Base-by-base conservation (phyloP, 2,888 invertebrate genomes). In the Anagyrus pseudococci region DNA sequence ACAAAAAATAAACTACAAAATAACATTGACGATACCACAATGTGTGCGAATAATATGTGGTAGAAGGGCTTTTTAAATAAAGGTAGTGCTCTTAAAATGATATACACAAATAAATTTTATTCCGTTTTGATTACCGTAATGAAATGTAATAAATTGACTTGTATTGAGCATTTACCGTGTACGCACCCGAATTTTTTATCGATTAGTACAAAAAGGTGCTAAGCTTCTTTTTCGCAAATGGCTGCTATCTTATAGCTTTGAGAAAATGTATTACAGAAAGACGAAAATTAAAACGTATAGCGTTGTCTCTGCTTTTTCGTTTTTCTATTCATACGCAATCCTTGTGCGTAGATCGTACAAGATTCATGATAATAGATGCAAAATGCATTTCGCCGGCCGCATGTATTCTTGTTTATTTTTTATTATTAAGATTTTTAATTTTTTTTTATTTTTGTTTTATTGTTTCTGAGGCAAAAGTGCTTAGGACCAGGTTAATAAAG, bases 181-280 rank as follows among this genome's bases (percentile, higher is more conserved):
- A 50, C 29, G n/a, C 43, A 53, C 15, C 6, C 20, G 23, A 6
- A 49, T 54, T 63, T 53, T 53, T 19, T 55, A 37, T 55, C 29
- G 37, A 59, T 57, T 48, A 57, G 60, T 64, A 57, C 55, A 53
- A 61, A 49, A 58, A 48, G 53, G 60, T 64, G 56, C 60, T 60
- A 64, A 56, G 57, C 53, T 60, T 46, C 41, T 55, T 63, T n/a
- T 22, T 64, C 58, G 22, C 56, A 50, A 37, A 55, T 58, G 15
- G 20, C 54, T 46, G 44, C n/a, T n/a, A n/a, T n/a, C n/a, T 55
- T 49, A 37, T 46, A 47, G 52, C 46, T 19, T 13, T 26, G 52
- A 62, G 4, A 4, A 47, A 8, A 19, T 41, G 22, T 20, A 15
- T 37, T n/a, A n/a, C n/a, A n/a, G n/a, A n/a, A n/a, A n/a, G n/a